Base-by-base conservation (phyloP, 35 echinoderm and acorn worm genomes). In the Apostichopus japonicus region DNA sequence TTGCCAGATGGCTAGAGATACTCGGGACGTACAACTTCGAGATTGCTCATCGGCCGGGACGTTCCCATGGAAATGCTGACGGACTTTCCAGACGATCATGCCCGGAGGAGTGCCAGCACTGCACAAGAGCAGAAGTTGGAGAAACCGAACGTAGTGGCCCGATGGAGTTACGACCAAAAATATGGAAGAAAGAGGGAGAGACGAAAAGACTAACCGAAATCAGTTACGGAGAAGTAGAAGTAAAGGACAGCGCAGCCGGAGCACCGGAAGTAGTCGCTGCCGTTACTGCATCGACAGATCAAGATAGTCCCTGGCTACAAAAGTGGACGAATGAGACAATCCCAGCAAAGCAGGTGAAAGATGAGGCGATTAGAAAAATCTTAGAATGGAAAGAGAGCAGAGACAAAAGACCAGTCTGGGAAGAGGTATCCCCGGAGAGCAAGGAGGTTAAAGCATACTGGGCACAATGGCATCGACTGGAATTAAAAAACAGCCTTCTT, bases 381-480 rank as follows among this genome's bases (percentile, higher is more conserved):
- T 58, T 84, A 57, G 15, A 56, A 24, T 84, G 54, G 81, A 59
- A 83, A 56, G 81, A 84, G 54, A 7, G 24, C 10, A 57, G 53
- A 55, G 56, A 5, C 6, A 23, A 19, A 13, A 56, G 54, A 2
- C 54, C 54, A 4, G 54, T 21, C 1, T 55, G 19, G n/a, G 55
- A 56, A 24, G 55, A 57, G 4, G 51, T 84, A 22, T n/a, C 21
- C 6, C 54, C 54, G 3, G 86, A 90, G 63, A 70, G 86, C 67
- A 55, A 65, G 10, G 55, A 90, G 1, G 56, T 79, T 14, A 94
- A 94, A 54, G 44, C 16, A 10, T 94, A 91, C 56, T 94, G 88
- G 93, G 14, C 79, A 14, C 89, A 91, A 86, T 91, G 88, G 88
- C 77, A 94, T 80, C 22, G 87, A 1, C 65, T 94, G 10, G 59